Percentiles rank a stretch among this genome's conserved stretches.
Conservation (phyloP, 2,888 invertebrate genomes). For the Ommatoiulus sabulosus region DNA sequence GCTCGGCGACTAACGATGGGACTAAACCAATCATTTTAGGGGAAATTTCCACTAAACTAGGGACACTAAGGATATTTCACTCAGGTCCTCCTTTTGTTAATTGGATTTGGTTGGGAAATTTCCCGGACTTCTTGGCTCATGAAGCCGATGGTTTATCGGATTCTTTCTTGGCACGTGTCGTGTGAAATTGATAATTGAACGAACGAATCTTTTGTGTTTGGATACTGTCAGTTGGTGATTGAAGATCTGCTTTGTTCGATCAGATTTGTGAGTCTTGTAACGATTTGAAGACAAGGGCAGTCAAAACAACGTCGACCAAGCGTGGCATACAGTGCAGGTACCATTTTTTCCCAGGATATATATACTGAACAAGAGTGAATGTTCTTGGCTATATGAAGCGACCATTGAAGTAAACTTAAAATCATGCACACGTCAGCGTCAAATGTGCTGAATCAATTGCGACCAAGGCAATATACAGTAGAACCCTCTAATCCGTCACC, state of each 20-base stretch:
- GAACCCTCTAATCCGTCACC: no score
- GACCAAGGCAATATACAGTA: no score
- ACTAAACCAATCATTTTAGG: not conserved
- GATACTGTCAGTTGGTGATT: not conserved
- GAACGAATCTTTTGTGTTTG: not conserved
- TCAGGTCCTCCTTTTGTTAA: not conserved
- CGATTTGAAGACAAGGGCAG: not conserved
- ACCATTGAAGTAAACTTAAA: no score
- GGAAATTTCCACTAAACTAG: not conserved
- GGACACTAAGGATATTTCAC: not conserved
- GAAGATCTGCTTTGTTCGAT: no score
- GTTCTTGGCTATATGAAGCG: no score
- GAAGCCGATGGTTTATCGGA: not conserved
- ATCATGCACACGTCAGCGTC: no score
- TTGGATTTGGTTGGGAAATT: conserved; percentile 1
- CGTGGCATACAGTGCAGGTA: no score
- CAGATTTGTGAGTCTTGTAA: not conserved
- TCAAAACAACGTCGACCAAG: no score
- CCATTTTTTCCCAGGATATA: no score
- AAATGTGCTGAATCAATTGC: no score
- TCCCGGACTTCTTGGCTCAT: not conserved
- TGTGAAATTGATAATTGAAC: not conserved
- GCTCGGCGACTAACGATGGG: not conserved
- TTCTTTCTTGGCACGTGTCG: not conserved
- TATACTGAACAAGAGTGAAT: no score